phyloP scores from a whole-genome alignment of 2,888 invertebrate species.

The Drosophila tanythrix region DNA sequence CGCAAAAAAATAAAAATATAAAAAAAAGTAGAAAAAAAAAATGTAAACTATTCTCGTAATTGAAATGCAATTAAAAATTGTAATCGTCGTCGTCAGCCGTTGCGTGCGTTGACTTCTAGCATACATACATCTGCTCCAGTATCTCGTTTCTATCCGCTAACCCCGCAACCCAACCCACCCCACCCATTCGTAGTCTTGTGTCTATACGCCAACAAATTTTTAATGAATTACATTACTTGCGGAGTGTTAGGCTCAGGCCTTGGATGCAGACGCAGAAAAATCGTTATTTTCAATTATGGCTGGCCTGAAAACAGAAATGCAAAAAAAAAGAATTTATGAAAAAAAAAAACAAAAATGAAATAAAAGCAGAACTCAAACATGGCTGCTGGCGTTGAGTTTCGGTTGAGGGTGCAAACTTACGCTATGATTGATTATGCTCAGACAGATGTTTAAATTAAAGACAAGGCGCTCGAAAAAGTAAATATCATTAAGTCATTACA shows the following conservation, averaged over 20 bases:
- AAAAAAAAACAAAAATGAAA: constrained; percentile 14
- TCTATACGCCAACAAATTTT: constrained; percentile 64
- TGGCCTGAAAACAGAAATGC: constrained; percentile 44
- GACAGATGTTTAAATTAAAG: constrained; percentile 78
- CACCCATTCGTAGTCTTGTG: constrained; percentile 15
- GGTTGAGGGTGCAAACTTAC: constrained; percentile 57
- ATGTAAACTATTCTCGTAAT: constrained; percentile 78
- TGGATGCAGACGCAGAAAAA: constrained; percentile 44
- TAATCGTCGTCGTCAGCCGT: constrained; percentile 55
- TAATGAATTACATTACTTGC: constrained; percentile 83
- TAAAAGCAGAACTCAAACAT: constrained; percentile 46
- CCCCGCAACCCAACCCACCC: background rate
- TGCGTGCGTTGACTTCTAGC: constrained; percentile 69
- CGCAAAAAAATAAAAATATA: background rate
- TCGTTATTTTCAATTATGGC: constrained; percentile 78
- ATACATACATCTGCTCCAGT: constrained; percentile 4
- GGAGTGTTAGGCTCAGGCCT: constrained; percentile 71
- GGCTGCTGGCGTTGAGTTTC: constrained; percentile 58
- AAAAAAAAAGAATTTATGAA: constrained; percentile 13
- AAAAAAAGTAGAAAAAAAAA: constrained; percentile 8
- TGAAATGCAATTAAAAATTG: constrained; percentile 83
- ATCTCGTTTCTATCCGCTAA: constrained; percentile 1
- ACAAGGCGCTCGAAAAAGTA: constrained; percentile 56
- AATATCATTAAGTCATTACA: constrained; percentile 76
- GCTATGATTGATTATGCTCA: constrained; percentile 75